These are phyloP conservation scores for Hypolimnas misippus DNA, from an alignment of 2,888 invertebrate genomes.

Conservation along the genomic window DNA sequence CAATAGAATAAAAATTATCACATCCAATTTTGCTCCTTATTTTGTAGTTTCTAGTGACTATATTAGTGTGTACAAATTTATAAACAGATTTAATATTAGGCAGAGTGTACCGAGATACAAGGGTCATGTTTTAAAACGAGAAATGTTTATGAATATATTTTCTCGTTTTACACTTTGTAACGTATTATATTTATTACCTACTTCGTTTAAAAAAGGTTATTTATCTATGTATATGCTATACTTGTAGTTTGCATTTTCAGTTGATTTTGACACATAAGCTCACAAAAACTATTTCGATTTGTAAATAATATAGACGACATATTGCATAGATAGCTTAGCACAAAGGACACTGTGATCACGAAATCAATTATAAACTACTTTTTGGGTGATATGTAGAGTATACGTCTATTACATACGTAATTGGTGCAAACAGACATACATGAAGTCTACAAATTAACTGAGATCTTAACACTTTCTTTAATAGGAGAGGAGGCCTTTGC, in stretches of 20 bases:
- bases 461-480: too few species aligned
- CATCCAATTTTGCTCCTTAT: constrained; percentile 8
- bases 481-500: too few species aligned
- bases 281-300: too few species aligned
- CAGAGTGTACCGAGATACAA: constrained; percentile 14
- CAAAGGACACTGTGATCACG: too few species aligned
- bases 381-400: too few species aligned
- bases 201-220: background rate
- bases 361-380: too few species aligned
- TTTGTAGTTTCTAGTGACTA: background rate
- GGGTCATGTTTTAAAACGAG: constrained; percentile 34
- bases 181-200: constrained; percentile 9
- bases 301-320: too few species aligned
- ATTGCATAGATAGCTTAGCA: too few species aligned
- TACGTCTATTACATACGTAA: too few species aligned
- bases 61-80: background rate
- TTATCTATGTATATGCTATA: background rate
- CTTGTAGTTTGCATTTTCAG: background rate
- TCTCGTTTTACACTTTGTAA: constrained; percentile 6
- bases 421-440: too few species aligned
- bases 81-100: background rate
- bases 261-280: too few species aligned
- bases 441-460: too few species aligned
- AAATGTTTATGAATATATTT: constrained; percentile 27
- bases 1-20: constrained; percentile 10